Base-by-base conservation (phyloP, 2,797 vertebrate species). In the Gymnoscopelus microlampas region DNA sequence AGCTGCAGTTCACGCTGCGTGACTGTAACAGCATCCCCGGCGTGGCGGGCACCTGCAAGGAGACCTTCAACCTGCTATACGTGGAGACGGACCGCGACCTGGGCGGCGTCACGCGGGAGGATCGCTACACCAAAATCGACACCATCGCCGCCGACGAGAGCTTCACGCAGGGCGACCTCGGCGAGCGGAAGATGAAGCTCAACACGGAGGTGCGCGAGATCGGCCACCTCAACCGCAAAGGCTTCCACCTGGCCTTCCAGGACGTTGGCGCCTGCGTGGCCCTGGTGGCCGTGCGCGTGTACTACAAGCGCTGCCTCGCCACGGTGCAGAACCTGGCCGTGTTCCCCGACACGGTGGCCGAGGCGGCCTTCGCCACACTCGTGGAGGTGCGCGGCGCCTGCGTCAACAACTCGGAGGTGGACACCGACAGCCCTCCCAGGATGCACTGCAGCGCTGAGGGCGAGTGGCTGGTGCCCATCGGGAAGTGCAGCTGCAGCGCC, bases 11-110 rank as follows among this genome's bases (percentile, higher is more conserved):
- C 92, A 99, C 97, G 0, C 90, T 99, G 79, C 83, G 97, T 0
- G 97, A 99, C 91, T 99, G 97, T 88, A 97, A 97, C 93, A 98
- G 96, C 93, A 99, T 99, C 81, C 97, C 97, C 0, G 97, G 97
- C 0, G 96, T 98, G 29, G 94, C 86, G 0, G 96, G 96, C 57
- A 97, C 96, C 73, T 99, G 97, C 92, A 99, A 98, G 80, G 97
- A 98, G 92, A 99, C 97, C 11, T 99, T 99, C 88, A 99, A 99
- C 75, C 93, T 98, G 47, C 96, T 97, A 67, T 99, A 97, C 0
- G 82, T 94, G 0, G 97, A 99, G 84, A 91, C 96, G 0, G 96
- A 99, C 88, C 76, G 91, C 0, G 96, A 96, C 76, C 88, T 97
- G 51, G 95, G 95, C 0, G 91, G 79, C 0, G 91, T 93, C 0